Evolutionary conservation across 2,797 vertebrate genomes (phyloP), one percentile per base, ranked within the genome.

Genomic region (Sternotherus odoratus): DNA sequence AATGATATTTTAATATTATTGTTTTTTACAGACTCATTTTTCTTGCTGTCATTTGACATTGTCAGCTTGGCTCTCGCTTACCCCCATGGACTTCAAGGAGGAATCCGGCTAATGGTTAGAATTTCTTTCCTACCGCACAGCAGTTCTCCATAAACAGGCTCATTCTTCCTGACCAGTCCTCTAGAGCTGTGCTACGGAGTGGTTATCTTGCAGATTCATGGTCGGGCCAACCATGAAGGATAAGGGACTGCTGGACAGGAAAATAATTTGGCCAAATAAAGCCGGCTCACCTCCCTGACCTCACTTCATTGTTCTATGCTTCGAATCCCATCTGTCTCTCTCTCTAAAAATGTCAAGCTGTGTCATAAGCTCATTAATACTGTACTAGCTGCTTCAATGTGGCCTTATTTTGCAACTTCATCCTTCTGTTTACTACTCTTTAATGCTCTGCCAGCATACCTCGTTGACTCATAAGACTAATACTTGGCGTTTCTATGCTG

Each of bases 341-440:
- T 8, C 91, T 93, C 87, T 86, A 91, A 95, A 97, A 94, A 97
- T 75, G 66, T 95, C 95, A 95, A 92, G 84, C 92, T 86, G 88
- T 69, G 88, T 96, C 88, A 82, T 94, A 94, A 95, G 89, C 93
- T 94, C 94, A 86, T 88, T 96, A 96, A 92, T 93, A 60, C 89
- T 94, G 15, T 16, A 43, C 72, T 46, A 16, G 26, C 1, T 2
- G 3, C 82, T 97, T 92, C 92, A 85, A 48, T 1, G 0, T 91
- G 95, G 93, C 94, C 94, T 97, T 91, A 93, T 93, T 90, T 95
- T 95, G 94, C 86, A 96, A 89, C 81, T 89, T 94, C 86, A 94
- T 63, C 95, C 95, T 96, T 97, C 95, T 97, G 95, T 95, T 96
- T 95, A 94, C 94, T 95, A 93, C 88, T 88, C 86, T 48, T 83